Evolutionary conservation across 2,888 invertebrate genomes (phyloP), one percentile per base, ranked within the genome.

Genomic region (Nymphalis c-album): DNA sequence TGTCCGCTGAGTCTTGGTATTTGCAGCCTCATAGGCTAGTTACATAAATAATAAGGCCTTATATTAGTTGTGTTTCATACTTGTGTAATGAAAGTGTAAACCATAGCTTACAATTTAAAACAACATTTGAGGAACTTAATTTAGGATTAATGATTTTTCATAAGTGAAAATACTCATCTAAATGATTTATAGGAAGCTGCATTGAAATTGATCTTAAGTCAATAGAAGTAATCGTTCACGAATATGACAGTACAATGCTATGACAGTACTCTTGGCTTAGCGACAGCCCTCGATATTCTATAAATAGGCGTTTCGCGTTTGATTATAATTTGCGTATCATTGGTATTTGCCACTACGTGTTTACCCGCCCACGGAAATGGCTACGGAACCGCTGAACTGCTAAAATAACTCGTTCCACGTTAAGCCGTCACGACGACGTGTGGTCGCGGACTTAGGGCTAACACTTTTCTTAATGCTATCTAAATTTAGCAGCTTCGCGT

Each of bases 311-410:
- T 45, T 18, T 47, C 53, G 31, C 47, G 48, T 48, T 31, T 65
- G 35, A 53, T 22, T 47, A 26, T 61, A 35, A 51, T 61, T 66
- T 61, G 55, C 60, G 46, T 60, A 40, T 60, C 60, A 66, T 66
- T 66, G 60, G n/a, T 35, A 57, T 55, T 60, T n/a, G 60, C 48
- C 60, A 61, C 48, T 48, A 61, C 48, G 26, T 47, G 46, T 47
- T 64, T 58, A n/a, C 31, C 60, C 68, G 68, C 68, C 66, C 65
- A 68, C 70, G 60, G 70, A 63, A 63, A 68, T 59, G 58, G 58
- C 63, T 31, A 20, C 40, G 64, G 51, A 58, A 66, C 63, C 64
- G 60, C 51, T 71, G 68, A 69, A 67, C 62, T 62, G 67, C 51
- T 67, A 55, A 67, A 66, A 67, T 67, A 64, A 68, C 66, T 61